Conservation (phyloP, 1,140 invertebrate genomes). For the Cherax destructor region DNA sequence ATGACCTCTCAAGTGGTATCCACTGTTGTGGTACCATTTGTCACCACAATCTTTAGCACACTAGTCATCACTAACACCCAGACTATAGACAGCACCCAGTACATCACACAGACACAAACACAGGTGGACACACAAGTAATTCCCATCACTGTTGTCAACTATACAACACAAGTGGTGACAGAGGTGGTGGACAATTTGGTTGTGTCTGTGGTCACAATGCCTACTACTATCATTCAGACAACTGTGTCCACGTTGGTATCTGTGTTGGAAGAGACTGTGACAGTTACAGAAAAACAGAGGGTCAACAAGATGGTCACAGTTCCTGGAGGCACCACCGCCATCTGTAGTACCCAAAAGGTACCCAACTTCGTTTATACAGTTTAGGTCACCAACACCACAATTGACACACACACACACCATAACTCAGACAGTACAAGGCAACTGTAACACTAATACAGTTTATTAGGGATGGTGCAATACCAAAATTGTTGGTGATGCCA, state of each 20-base stretch:
- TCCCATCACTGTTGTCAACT: slow-evolving; percentile 31
- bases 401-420: slow-evolving; percentile 17
- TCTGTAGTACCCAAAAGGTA: slow-evolving; percentile 3
- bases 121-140: slow-evolving; percentile 40
- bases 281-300: slow-evolving; percentile 31
- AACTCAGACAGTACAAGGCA: slow-evolving; percentile 38
- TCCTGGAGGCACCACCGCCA: not conserved
- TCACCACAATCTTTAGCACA: slow-evolving; percentile 52
- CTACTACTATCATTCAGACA: slow-evolving; percentile 23
- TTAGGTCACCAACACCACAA: slow-evolving; percentile 13
- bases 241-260: slow-evolving; percentile 43
- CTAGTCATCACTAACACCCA: slow-evolving; percentile 36
- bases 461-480: not conserved
- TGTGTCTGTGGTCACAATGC: slow-evolving; percentile 13
- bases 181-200: slow-evolving; percentile 35
- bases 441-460: slow-evolving; percentile 20
- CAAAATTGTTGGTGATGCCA: too few species aligned
- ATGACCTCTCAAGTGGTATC: slow-evolving; percentile 48
- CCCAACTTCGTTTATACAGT: slow-evolving; percentile 22
- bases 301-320: slow-evolving; percentile 21
- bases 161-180: slow-evolving; percentile 39
- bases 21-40: slow-evolving; percentile 59
- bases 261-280: slow-evolving; percentile 30
- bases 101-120: slow-evolving; percentile 38
- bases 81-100: slow-evolving; percentile 29